Evolutionary conservation across 2,797 vertebrate species (phyloP), one percentile per base, ranked within the genome.

Genomic region (Melanotaenia pygmaea): DNA sequence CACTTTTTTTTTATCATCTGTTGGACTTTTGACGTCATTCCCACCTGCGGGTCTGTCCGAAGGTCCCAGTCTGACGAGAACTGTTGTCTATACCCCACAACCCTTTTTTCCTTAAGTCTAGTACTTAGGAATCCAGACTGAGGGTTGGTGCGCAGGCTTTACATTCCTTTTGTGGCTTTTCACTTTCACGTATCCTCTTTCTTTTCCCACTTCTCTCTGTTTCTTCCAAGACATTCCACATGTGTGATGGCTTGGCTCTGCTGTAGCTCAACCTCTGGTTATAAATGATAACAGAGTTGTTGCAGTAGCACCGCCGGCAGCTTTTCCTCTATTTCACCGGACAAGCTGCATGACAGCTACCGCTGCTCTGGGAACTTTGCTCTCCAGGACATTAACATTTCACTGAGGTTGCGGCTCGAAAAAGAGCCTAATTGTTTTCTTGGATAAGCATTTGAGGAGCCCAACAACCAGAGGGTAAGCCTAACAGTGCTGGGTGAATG

Each of bases 161-260:
- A 53, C 87, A 91, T 93, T 92, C 86, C 86, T 86, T 58, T 22
- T 85, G 85, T 68, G 81, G 77, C 76, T 89, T 72, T 47, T 81
- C 26, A 40, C 70, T 79, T 74, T 74, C 63, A 30, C 54, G 16
- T 28, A 34, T 53, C 12, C 57, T 68, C 43, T 70, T 69, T 67
- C 38, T 57, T 32, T 32, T 20, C 26, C 20, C 68, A 35, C 50
- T 59, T 38, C 59, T 59, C 20, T 73, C 70, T 32, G 28, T 47
- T 77, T 73, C 72, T 79, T 79, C 72, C 86, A 83, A 75, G 74
- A 74, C 63, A 72, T 89, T 91, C 89, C 81, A 84, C 79, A 91
- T 85, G 87, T 79, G 81, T 74, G 73, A 45, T 61, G 45, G 70
- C 77, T 63, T 70, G 61, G 59, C 70, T 74, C 73, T 58, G 1